These are phyloP conservation scores for Thalassarche chlororhynchos DNA, from an alignment of 2,113 vertebrate species.

Conservation along the genomic window DNA sequence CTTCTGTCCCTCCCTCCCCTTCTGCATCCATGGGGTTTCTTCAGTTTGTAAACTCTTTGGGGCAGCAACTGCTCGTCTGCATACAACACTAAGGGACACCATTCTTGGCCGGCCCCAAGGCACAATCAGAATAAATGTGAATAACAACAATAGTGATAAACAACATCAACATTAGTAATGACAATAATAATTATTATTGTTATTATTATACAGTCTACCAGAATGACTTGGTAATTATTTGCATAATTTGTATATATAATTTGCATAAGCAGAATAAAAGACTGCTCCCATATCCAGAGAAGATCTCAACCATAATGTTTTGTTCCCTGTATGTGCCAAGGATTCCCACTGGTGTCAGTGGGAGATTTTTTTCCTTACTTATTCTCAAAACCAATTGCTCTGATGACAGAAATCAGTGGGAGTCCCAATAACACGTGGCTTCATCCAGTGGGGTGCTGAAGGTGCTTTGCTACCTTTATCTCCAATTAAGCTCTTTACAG, in stretches of 20 bases:
- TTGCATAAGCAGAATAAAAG: slow-evolving; percentile 60
- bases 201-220: slow-evolving; percentile 56
- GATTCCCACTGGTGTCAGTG: slow-evolving; percentile 54
- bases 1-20: background rate
- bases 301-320: slow-evolving; percentile 16
- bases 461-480: background rate
- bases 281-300: slow-evolving; percentile 26
- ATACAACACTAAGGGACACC: background rate
- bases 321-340: background rate
- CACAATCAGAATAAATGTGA: background rate
- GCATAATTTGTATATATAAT: slow-evolving; percentile 66
- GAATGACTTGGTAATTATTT: slow-evolving; percentile 62
- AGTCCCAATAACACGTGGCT: background rate
- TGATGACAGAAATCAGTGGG: slow-evolving; percentile 53
- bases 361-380: slow-evolving; percentile 27
- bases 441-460: slow-evolving; percentile 23
- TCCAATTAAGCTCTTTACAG: background rate
- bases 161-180: slow-evolving; percentile 48
- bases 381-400: slow-evolving; percentile 52
- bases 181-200: slow-evolving; percentile 60
- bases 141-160: background rate
- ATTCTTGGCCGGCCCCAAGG: background rate
- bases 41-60: background rate
- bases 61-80: background rate
- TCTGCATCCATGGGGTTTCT: background rate